phyloP scores from a whole-genome alignment of 2,888 invertebrate genomes.

The Cerceris ruficornis region DNA sequence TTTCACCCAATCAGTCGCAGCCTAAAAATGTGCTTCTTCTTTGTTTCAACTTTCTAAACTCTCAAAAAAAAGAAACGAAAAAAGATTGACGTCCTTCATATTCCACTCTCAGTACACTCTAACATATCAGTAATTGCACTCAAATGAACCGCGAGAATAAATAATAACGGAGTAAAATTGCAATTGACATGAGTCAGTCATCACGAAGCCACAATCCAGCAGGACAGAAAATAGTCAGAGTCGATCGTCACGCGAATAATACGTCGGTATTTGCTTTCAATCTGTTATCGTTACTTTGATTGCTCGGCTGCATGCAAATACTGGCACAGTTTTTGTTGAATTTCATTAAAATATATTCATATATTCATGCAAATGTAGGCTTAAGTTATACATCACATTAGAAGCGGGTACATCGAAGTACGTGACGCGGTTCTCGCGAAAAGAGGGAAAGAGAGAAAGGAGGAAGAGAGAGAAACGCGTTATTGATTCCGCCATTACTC shows the following conservation, averaged over 20 bases:
- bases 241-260: neutral
- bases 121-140: too few species aligned
- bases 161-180: too few species aligned
- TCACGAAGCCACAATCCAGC: too few species aligned
- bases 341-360: conserved; percentile 25
- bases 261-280: neutral
- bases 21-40: too few species aligned
- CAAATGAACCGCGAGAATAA: too few species aligned
- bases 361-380: conserved; percentile 28
- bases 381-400: conserved; percentile 31
- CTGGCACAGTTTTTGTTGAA: conserved; percentile 3
- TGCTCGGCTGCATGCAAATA: conserved; percentile 17
- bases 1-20: too few species aligned
- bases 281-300: conserved; percentile 2
- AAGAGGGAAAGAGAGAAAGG: too few species aligned
- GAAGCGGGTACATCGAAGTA: conserved; percentile 6
- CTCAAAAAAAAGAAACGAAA: too few species aligned
- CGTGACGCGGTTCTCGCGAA: neutral
- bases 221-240: neutral
- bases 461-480: neutral
- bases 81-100: too few species aligned
- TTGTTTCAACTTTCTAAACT: too few species aligned
- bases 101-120: too few species aligned
- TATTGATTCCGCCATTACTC: neutral
- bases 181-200: too few species aligned